phyloP scores from a whole-genome alignment of 92 coral and sea anemone genomes.

The Desmophyllum pertusum region DNA sequence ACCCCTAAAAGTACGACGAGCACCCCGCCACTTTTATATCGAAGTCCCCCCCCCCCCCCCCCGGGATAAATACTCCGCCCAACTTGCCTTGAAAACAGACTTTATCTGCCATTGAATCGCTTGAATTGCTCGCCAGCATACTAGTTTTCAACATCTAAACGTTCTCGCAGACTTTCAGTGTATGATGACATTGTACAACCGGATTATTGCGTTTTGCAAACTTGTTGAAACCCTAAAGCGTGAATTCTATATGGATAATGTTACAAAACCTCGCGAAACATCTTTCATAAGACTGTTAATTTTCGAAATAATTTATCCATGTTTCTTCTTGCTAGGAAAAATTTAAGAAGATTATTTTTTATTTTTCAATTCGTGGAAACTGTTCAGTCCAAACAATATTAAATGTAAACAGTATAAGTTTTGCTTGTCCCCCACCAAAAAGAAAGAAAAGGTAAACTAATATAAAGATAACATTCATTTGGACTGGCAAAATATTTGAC shows the following conservation, averaged over 20 bases:
- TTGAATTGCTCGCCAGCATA: too few species aligned
- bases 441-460: too few species aligned
- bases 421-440: too few species aligned
- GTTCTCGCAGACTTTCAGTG: neutral
- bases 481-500: too few species aligned
- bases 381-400: neutral
- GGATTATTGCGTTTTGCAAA: too few species aligned
- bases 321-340: neutral
- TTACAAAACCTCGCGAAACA: neutral
- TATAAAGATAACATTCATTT: too few species aligned
- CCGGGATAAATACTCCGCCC: too few species aligned
- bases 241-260: neutral
- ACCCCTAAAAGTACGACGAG: too few species aligned
- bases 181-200: too few species aligned
- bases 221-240: neutral
- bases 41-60: too few species aligned
- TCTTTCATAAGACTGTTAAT: neutral
- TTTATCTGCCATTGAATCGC: neutral
- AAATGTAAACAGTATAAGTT: neutral
- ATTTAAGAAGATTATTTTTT: neutral
- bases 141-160: neutral
- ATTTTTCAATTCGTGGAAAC: neutral
- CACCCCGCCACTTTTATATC: too few species aligned
- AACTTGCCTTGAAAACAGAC: neutral
- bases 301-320: neutral